Evolutionary conservation across 2,888 invertebrate genomes (phyloP), one percentile per base, ranked within the genome.

Genomic region (Epinotia brunnichana): DNA sequence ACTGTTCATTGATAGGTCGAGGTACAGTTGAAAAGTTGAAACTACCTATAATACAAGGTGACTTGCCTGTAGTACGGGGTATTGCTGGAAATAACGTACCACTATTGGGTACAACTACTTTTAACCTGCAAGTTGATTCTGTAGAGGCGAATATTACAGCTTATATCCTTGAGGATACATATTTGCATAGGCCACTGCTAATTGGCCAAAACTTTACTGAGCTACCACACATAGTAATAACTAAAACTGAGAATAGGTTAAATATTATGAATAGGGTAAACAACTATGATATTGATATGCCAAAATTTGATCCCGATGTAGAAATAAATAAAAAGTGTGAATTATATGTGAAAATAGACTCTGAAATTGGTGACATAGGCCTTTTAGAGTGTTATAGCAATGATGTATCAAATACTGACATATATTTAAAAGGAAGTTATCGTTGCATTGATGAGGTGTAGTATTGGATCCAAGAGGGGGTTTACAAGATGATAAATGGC

Each of bases 341-440:
- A 41, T 41, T 60, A n/a, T 60, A 60, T 41, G 60, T 60, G 29
- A 3, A n/a, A 0, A 4, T 10, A 2, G 68, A 68, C 35, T 67
- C 56, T 24, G 67, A 67, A 57, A 39, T 67, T 15, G n/a, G 17
- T 39, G 59, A 59, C 2, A 59, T 59, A 59, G 59, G 59, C 13
- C 5, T 59, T 0, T 3, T 59, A 17, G n/a, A n/a, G 10, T 59
- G 59, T 39, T 59, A 59, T 17, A 59, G 39, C 17, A 35, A 29
- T n/a, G 9, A 59, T 17, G 11, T 21, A 41, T n/a, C 2, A 21
- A 13, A 48, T 44, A 15, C 57, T 9, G 67, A 67, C n/a, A 53
- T 67, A 21, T 57, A 67, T 57, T 11, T 67, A 21, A 56, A 56
- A 21, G 67, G 57, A 9, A 67, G 67, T 24, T 67, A 67, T 57